Conservation (phyloP, 2,888 invertebrate genomes). For the Lymantria monacha region DNA sequence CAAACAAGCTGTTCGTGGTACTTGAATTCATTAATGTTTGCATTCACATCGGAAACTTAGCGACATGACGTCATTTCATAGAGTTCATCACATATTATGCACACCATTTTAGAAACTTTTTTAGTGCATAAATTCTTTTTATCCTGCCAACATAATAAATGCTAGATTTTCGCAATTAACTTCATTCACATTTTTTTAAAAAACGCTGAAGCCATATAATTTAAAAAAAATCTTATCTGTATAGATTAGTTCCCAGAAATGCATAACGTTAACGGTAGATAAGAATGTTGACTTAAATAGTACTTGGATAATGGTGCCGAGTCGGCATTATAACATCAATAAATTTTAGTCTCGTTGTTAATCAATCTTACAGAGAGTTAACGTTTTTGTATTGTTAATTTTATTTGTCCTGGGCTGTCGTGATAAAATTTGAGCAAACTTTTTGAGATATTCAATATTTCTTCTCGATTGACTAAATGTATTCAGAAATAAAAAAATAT, state of each 20-base stretch:
- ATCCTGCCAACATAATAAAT: background rate
- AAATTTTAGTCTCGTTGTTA: background rate
- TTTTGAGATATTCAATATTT: too few relatives aligned
- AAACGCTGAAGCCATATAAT: background rate
- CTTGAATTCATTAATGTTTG: conserved; percentile 36
- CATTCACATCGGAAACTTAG: conserved; percentile 26
- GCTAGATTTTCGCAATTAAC: background rate
- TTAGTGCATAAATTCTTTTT: background rate
- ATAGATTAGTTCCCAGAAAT: background rate
- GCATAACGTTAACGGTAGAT: background rate
- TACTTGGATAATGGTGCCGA: background rate
- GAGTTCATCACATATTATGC: conserved; percentile 10
- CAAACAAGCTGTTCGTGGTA: conserved; percentile 33
- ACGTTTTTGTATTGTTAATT: too few relatives aligned
- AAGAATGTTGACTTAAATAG: background rate
- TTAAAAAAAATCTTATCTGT: background rate
- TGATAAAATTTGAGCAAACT: too few relatives aligned
- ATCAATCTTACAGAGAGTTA: background rate
- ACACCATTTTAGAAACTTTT: background rate
- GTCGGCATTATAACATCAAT: background rate
- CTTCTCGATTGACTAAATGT: too few relatives aligned
- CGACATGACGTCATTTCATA: conserved; percentile 18
- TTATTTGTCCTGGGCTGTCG: too few relatives aligned
- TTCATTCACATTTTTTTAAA: background rate
- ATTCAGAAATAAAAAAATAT: too few relatives aligned